Base-by-base conservation (phyloP, 2,797 vertebrate genomes). In the Cynodonichthys magdalenae region DNA sequence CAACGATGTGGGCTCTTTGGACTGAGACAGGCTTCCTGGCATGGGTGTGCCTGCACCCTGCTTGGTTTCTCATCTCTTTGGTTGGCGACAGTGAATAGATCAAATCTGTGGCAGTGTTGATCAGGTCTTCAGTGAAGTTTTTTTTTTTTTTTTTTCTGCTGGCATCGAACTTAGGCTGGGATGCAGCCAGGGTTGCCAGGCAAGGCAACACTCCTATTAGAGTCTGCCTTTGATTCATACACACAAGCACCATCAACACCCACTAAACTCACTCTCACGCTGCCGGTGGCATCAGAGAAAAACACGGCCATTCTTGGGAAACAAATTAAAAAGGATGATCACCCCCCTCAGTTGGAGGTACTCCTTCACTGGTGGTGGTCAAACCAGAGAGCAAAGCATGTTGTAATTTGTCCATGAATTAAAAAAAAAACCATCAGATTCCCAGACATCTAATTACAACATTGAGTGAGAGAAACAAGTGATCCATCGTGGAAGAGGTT, bases 11-110 rank as follows among this genome's bases (percentile, higher is more conserved):
- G 82, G 61, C 70, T 85, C 80, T 80, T 73, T 81, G 85, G 80
- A 81, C 78, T 77, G 66, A 80, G 85, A 79, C 79, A 44, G 80
- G 82, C 72, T 81, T 87, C 83, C 85, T 91, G 92, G 89, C 86
- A 84, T 69, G 79, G 79, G 83, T 79, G 86, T 82, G 86, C 80
- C 88, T 44, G 44, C 56, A 19, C 73, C 71, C 79, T 74, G 61
- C 75, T 77, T 65, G 63, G 81, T 65, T 81, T 81, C 71, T 87
- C 86, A 87, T 89, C 85, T 84, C 77, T 82, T 74, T 70, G 69
- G 74, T 60, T 80, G 76, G 81, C 49, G 69, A 84, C 71, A 80
- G 79, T 85, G 85, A 83, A 87, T 75, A 75, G 83, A 87, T 87
- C 77, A 77, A 84, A 84, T 74, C 76, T 56, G 68, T 61, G 75